A percentile compares a stretch with the other conserved stretches of the same genome.
phyloP scores from a whole-genome alignment of 2,888 invertebrate species.

The Agonopterix heracliana region DNA sequence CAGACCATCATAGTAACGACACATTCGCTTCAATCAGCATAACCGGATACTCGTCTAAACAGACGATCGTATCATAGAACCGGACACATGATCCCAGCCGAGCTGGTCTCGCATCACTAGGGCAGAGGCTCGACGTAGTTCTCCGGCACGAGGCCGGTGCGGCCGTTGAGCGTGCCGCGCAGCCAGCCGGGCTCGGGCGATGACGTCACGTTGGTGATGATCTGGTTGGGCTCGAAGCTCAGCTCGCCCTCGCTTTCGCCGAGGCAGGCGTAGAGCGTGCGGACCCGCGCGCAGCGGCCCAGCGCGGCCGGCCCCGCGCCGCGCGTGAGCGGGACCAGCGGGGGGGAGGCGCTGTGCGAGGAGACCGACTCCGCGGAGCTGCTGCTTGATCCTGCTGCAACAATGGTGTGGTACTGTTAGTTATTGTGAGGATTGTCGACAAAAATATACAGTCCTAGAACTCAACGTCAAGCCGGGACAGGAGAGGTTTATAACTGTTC shows the following conservation, averaged over 20 bases:
- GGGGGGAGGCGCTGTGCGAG: conserved; percentile 65
- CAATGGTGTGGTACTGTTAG: conserved; percentile 3
- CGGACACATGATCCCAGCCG: too few relatives aligned
- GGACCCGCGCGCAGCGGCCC: conserved; percentile 76
- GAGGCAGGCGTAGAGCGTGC: conserved; percentile 96
- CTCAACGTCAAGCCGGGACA: too few relatives aligned
- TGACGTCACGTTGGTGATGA: conserved; percentile 95
- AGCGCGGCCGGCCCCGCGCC: conserved; percentile 9
- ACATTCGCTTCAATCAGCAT: too few relatives aligned
- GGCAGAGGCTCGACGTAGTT: conserved; percentile 96
- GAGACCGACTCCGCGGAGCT: conserved; percentile 92
- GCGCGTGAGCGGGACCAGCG: conserved; percentile 20
- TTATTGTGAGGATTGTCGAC: too few relatives aligned
- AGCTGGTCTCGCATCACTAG: neutral
- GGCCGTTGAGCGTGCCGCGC: conserved; percentile 94
- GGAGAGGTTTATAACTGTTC: too few relatives aligned
- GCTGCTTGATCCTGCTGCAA: conserved; percentile 58
- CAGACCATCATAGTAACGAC: too few relatives aligned
- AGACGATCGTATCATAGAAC: too few relatives aligned
- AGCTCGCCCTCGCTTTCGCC: conserved; percentile 98
- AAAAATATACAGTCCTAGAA: too few relatives aligned
- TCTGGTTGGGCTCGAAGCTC: conserved; percentile 98
- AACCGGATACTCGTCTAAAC: too few relatives aligned
- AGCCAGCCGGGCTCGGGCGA: conserved; percentile 99
- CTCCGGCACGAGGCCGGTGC: conserved; percentile 94